phyloP scores from a whole-genome alignment of 2,888 invertebrate genomes.

The Caenorhabditis parvicauda region DNA sequence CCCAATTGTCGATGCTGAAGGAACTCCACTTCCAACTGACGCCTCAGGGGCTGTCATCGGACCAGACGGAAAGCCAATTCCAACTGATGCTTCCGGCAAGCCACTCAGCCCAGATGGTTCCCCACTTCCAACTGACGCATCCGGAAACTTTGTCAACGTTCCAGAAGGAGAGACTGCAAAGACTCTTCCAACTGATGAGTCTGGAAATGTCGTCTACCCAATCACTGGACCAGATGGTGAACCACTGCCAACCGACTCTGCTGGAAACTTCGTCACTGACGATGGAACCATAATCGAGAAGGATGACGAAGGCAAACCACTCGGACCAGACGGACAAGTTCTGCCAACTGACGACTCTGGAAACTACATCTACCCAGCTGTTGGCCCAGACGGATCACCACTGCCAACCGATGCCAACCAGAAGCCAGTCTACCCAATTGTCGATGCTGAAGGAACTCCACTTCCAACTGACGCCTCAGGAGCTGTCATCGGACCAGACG shows the following conservation, averaged over 20 bases:
- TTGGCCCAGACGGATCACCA: slow-evolving; percentile 18
- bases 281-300: slow-evolving; percentile 13
- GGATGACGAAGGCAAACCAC: slow-evolving; percentile 12
- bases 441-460: slow-evolving; percentile 18
- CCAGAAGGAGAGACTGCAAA: slow-evolving; percentile 1
- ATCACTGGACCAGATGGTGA: slow-evolving; percentile 22
- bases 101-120: slow-evolving; percentile 6
- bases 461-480: slow-evolving; percentile 20
- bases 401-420: slow-evolving; percentile 27
- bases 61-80: slow-evolving; percentile 15
- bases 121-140: slow-evolving; percentile 28
- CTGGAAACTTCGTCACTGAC: slow-evolving; percentile 23
- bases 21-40: slow-evolving; percentile 26
- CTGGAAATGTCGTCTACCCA: slow-evolving; percentile 20
- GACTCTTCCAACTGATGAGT: slow-evolving; percentile 14
- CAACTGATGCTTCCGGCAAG: slow-evolving; percentile 17
- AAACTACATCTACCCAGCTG: slow-evolving; percentile 20
- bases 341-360: slow-evolving; percentile 13
- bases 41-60: slow-evolving; percentile 4
- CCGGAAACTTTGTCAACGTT: slow-evolving; percentile 8
- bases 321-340: slow-evolving; percentile 28
- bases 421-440: slow-evolving; percentile 14
- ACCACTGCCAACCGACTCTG: slow-evolving; percentile 22
- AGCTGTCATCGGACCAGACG: slow-evolving; percentile 25
- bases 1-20: slow-evolving; percentile 32